Conservation (phyloP, 1,140 invertebrate genomes). For the Drosophila baimaii region DNA sequence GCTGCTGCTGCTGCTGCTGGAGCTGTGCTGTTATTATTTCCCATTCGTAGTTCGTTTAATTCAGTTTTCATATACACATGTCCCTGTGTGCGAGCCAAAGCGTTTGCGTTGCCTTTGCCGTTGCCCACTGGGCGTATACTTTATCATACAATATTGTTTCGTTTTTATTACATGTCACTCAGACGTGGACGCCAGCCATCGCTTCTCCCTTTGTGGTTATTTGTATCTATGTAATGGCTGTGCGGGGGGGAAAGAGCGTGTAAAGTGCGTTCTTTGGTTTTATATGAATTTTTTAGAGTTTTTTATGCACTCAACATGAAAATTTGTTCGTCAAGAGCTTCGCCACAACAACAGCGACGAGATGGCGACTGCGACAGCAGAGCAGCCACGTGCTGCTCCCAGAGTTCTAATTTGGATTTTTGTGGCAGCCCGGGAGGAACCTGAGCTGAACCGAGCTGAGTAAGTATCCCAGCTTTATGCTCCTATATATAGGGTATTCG, state of each 20-base stretch:
- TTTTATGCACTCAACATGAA: conserved; percentile 80
- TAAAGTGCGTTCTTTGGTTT: conserved; percentile 82
- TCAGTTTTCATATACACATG: conserved; percentile 79
- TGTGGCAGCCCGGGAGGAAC: conserved; percentile 25
- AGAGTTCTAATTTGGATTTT: conserved; percentile 71
- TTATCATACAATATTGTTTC: conserved; percentile 82
- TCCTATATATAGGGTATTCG: conserved; percentile 20
- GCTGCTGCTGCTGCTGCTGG: no score
- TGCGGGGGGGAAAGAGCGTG: conserved; percentile 55
- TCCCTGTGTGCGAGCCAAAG: conserved; percentile 19
- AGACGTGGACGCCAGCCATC: conserved; percentile 58
- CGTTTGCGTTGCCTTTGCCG: conserved; percentile 39
- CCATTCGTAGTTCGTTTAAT: conserved; percentile 82
- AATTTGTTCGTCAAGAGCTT: conserved; percentile 80
- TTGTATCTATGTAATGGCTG: conserved; percentile 45
- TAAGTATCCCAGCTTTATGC: conserved; percentile 32
- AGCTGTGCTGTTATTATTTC: conserved; percentile 68
- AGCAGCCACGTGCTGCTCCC: conserved; percentile 58
- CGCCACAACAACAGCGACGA: conserved; percentile 51
- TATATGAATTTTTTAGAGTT: conserved; percentile 82
- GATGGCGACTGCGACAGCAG: conserved; percentile 15
- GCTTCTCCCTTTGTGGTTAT: conserved; percentile 44
- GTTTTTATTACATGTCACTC: conserved; percentile 82
- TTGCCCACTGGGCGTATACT: conserved; percentile 81
- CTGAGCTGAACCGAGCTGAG: conserved; percentile 2